A percentile compares a stretch with the other conserved stretches of the same genome.
These are phyloP conservation scores for Hemichromis elongatus DNA, from an alignment of 2,113 vertebrate genomes.

Conservation along the genomic window DNA sequence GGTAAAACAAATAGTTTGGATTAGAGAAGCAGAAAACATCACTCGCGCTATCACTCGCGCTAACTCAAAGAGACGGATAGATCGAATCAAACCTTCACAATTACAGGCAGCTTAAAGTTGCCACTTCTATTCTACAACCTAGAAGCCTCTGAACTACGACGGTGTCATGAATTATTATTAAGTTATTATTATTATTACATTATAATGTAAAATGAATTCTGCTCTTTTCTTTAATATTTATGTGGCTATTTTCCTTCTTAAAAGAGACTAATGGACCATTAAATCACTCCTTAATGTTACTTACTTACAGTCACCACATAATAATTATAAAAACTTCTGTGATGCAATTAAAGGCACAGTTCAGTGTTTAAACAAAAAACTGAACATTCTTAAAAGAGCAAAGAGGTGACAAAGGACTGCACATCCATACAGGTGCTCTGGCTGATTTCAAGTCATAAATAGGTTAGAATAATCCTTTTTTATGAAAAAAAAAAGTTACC, in stretches of 20 bases:
- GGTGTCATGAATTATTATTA: background rate
- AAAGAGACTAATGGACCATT: background rate
- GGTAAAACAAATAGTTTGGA: background rate
- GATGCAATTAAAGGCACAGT: background rate
- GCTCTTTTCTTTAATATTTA: background rate
- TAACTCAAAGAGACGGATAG: background rate
- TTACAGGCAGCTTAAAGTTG: background rate
- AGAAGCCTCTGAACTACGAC: background rate
- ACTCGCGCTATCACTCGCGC: too few relatives aligned
- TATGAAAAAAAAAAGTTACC: too few relatives aligned
- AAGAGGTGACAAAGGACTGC: background rate
- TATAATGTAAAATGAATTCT: background rate
- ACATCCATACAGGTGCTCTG: background rate
- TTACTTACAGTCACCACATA: accelerated
- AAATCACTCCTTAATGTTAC: background rate
- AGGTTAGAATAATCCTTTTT: background rate
- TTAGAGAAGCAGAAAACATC: background rate
- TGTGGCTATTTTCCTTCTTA: background rate
- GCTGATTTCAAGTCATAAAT: background rate
- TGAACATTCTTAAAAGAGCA: background rate
- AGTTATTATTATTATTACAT: background rate
- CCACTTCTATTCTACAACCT: background rate
- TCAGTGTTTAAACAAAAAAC: accelerated
- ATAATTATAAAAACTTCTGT: background rate
- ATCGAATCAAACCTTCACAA: accelerated